Evolutionary conservation across 2,113 vertebrate species (phyloP).

Genomic region (Alectura lathami): DNA sequence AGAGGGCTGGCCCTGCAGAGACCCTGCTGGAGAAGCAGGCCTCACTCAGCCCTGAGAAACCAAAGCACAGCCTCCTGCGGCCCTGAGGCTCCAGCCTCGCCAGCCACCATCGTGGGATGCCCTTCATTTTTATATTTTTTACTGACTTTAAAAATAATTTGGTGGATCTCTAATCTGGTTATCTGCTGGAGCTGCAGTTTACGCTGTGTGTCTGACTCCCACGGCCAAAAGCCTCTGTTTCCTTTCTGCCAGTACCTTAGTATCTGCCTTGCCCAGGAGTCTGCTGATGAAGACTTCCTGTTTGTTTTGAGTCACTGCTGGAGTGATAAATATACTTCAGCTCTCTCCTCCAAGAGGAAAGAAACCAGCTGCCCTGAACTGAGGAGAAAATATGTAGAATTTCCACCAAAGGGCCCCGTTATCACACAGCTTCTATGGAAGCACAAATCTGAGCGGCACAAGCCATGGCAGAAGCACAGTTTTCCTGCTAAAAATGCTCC

Average conservation of each 20-base stretch:
- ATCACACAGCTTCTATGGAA: slow-evolving; percentile 76
- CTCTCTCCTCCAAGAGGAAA: slow-evolving; percentile 81
- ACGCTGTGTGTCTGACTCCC: slow-evolving; percentile 61
- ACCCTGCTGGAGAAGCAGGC: slow-evolving; percentile 69
- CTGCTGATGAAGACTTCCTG: slow-evolving; percentile 90
- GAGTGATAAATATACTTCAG: slow-evolving; percentile 88
- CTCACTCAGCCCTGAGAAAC: slow-evolving; percentile 68
- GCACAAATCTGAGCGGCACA: slow-evolving; percentile 64
- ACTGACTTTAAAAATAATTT: slow-evolving; percentile 36
- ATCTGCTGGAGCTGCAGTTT: slow-evolving; percentile 71
- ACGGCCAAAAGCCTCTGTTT: slow-evolving; percentile 82
- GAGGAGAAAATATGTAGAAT: slow-evolving; percentile 79
- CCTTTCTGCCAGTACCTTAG: slow-evolving; percentile 87
- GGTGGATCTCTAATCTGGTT: slow-evolving; percentile 62
- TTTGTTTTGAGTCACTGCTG: slow-evolving; percentile 89
- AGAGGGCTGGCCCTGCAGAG: neutral
- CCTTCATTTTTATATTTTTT: neutral
- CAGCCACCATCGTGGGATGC: neutral
- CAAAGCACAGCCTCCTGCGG: slow-evolving; percentile 66
- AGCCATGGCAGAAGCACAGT: slow-evolving; percentile 37
- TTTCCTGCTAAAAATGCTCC: slow-evolving; percentile 60
- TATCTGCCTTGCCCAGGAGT: slow-evolving; percentile 86
- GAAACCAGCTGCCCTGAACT: slow-evolving; percentile 84
- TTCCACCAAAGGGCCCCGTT: slow-evolving; percentile 78
- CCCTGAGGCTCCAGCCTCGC: neutral